Evolutionary conservation across 2,797 vertebrate genomes (phyloP).

Genomic region (Okamejei kenojei): DNA sequence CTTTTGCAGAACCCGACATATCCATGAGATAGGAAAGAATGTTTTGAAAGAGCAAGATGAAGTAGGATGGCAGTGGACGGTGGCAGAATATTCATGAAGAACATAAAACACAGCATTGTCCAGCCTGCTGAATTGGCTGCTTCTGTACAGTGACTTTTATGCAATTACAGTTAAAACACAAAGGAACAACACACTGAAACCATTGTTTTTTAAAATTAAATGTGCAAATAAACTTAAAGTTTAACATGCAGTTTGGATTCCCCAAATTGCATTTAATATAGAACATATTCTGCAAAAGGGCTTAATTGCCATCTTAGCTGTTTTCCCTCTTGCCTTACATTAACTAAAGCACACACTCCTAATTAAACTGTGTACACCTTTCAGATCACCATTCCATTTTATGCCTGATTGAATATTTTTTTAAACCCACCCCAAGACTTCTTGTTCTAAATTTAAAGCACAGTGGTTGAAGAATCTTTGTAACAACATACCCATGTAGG

Average conservation of each 20-base stretch:
- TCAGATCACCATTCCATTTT: background rate
- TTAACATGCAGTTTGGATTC: background rate
- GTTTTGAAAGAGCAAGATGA: no score
- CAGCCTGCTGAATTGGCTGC: no score
- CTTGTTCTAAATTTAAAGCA: background rate
- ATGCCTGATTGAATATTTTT: background rate
- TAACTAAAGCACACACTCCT: background rate
- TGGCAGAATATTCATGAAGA: no score
- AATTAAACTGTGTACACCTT: background rate
- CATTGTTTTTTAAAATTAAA: background rate
- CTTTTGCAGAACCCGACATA: no score
- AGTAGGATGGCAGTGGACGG: no score
- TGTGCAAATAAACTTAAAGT: background rate
- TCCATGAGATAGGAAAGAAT: no score
- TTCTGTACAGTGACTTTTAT: no score
- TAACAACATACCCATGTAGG: slow-evolving; percentile 85
- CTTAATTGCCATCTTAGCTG: background rate
- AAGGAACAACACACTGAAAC: background rate
- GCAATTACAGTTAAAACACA: background rate
- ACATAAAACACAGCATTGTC: no score
- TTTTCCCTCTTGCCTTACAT: background rate
- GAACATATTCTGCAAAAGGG: background rate
- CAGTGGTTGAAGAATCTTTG: background rate
- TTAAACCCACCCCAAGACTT: background rate
- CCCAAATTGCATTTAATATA: background rate